Conservation (phyloP, 2,797 vertebrate species). For the Lagocephalus sceleratus region DNA sequence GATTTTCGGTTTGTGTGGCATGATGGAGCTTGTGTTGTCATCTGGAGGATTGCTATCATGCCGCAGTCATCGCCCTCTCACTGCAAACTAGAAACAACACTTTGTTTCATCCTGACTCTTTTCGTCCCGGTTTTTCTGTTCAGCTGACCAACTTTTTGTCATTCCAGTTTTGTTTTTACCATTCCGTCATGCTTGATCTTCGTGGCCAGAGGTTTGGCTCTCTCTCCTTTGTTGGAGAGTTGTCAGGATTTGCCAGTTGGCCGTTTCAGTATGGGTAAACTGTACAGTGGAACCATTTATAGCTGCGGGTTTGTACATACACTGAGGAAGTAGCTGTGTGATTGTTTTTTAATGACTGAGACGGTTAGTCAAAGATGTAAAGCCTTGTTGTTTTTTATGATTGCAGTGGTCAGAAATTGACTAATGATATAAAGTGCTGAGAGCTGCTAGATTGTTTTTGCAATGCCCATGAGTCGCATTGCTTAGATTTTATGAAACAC, state of each 20-base stretch:
- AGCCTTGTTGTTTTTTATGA: constrained; percentile 57
- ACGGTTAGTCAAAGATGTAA: constrained; percentile 58
- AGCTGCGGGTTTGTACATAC: constrained; percentile 54
- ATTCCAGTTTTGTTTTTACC: constrained; percentile 18
- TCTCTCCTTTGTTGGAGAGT: constrained; percentile 34
- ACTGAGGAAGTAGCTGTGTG: constrained; percentile 47
- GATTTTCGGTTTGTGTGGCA: constrained; percentile 38
- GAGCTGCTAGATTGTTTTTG: constrained; percentile 30
- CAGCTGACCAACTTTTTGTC: constrained; percentile 21
- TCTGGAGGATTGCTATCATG: constrained; percentile 20
- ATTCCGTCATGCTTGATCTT: constrained; percentile 45
- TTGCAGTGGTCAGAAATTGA: constrained; percentile 43
- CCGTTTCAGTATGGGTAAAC: constrained; percentile 43
- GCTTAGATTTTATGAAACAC: constrained; percentile 17
- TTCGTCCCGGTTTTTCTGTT: constrained; percentile 13
- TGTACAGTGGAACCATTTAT: constrained; percentile 73
- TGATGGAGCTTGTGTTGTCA: constrained; percentile 36
- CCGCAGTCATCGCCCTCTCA: constrained; percentile 3
- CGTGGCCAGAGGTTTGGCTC: constrained; percentile 32
- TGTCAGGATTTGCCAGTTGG: constrained; percentile 53
- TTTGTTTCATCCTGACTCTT: constrained; percentile 21
- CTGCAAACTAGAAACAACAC: constrained; percentile 13
- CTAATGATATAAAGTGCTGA: constrained; percentile 46
- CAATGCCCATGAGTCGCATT: background rate
- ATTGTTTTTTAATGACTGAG: constrained; percentile 67